Base-by-base conservation (phyloP, 2,113 vertebrate species). In the Syngnathoides biaculeatus region DNA sequence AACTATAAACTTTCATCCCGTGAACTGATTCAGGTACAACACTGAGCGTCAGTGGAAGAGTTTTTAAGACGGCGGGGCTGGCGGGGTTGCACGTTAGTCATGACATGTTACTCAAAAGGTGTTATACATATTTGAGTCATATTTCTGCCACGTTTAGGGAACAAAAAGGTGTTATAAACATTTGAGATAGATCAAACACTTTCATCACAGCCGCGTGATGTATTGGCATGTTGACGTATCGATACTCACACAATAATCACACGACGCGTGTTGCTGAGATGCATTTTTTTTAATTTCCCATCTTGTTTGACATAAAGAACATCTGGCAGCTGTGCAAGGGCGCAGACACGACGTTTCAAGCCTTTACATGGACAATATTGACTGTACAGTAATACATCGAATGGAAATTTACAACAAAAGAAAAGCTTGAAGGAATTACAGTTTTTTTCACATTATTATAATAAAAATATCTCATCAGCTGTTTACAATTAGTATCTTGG, bases 281-380 rank as follows among this genome's bases (percentile, higher is more conserved):
- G 61, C 66, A 75, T 83, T 75, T 74, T 92, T 93, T 89, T 92
- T 92, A 81, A 65, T 75, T 77, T 80, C 67, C 64, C 40, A 62
- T 80, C 74, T 80, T 74, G 38, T 61, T 74, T 35, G 7, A 80
- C 69, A 78, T 45, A 39, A 75, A 79, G 40, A 42, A 82, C 87
- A 85, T 71, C 75, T 62, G 69, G 69, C 56, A 80, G 74, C 74
- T 80, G 79, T 84, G 81, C 82, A 69, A 60, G 72, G 60, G 87
- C 86, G 88, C 85, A 69, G 61, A 68, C 74, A 79, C 78, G 48
- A 71, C 60, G 65, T 83, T 83, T 73, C 80, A 75, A 80, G 71
- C 68, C 71, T 79, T 73, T 75, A 81, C 78, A 81, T 73, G 69
- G 70, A 68, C 58, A 80, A 22, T 38, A 58, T 19, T 65, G 14